phyloP scores from a whole-genome alignment of 1,140 invertebrate species.

The Aphelinus atriplicis region DNA sequence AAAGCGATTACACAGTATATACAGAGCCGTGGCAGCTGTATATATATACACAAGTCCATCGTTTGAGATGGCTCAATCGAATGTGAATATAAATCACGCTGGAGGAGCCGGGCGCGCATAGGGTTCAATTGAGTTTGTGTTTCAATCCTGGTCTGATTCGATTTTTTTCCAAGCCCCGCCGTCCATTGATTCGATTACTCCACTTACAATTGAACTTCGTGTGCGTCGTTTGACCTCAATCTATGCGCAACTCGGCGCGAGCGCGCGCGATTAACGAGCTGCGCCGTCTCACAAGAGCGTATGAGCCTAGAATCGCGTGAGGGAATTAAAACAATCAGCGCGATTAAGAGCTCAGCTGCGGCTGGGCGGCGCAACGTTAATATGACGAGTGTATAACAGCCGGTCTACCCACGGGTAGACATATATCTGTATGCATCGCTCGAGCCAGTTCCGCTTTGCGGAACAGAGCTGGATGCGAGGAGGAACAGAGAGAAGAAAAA shows the following conservation, averaged over 20 bases:
- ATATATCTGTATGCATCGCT: too few species aligned
- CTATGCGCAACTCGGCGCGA: constrained; percentile 2
- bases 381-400: not conserved
- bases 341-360: constrained; percentile 10
- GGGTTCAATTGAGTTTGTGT: not conserved
- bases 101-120: not conserved
- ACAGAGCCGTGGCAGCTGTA: too few species aligned
- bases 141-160: constrained; percentile 7
- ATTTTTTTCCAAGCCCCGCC: constrained; percentile 15
- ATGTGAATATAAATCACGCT: too few species aligned
- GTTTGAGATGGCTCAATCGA: too few species aligned
- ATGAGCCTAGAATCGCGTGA: constrained; percentile 7
- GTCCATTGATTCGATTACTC: constrained; percentile 12
- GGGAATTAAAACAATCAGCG: constrained; percentile 24
- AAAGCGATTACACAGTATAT: too few species aligned
- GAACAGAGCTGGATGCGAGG: too few species aligned
- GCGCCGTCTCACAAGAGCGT: not conserved
- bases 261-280: not conserved
- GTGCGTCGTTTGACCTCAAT: constrained; percentile 13
- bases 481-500: too few species aligned
- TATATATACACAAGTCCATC: too few species aligned
- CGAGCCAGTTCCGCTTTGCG: too few species aligned
- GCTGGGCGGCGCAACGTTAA: not conserved
- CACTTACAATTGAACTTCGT: constrained; percentile 2
- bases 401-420: too few species aligned